A percentile compares a stretch with the other conserved stretches of the same genome.
phyloP scores from a whole-genome alignment of 1,140 invertebrate genomes.

The Ylistrum balloti region DNA sequence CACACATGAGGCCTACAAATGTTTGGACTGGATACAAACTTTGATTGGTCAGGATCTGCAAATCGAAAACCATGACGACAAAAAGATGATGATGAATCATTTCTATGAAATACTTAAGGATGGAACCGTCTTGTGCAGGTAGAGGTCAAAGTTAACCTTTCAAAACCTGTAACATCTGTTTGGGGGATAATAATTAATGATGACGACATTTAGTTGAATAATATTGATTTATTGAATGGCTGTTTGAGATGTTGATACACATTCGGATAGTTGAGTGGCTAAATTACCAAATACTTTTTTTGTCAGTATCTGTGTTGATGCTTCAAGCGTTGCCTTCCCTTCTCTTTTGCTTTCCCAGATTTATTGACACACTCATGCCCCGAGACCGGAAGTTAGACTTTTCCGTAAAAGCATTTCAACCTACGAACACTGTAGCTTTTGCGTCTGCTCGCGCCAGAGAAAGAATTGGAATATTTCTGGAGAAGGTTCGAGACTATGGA shows the following conservation, averaged over 20 bases:
- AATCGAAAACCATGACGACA: slow-evolving; percentile 68
- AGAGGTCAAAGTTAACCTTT: slow-evolving; percentile 36
- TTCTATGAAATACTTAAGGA: slow-evolving; percentile 72
- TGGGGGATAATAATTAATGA: background rate
- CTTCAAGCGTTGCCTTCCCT: background rate
- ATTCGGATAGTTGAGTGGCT: too few species aligned
- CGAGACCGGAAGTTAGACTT: slow-evolving; percentile 72
- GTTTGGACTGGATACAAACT: slow-evolving; percentile 71
- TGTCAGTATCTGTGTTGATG: too few species aligned
- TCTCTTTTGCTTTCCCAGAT: slow-evolving; percentile 63
- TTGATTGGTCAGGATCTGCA: slow-evolving; percentile 66
- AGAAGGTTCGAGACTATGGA: slow-evolving; percentile 70
- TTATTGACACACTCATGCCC: slow-evolving; percentile 69
- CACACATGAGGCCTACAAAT: slow-evolving; percentile 71
- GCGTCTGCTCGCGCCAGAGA: slow-evolving; percentile 70
- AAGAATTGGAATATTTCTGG: slow-evolving; percentile 70
- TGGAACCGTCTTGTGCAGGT: slow-evolving; percentile 73
- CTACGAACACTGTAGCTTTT: slow-evolving; percentile 69
- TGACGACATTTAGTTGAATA: background rate
- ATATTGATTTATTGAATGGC: background rate
- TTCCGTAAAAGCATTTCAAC: slow-evolving; percentile 68
- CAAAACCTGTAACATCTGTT: too few species aligned
- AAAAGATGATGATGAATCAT: slow-evolving; percentile 64
- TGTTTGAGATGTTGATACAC: too few species aligned
- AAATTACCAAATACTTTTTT: too few species aligned